Evolutionary conservation across 2,797 vertebrate genomes (phyloP).

Genomic region (Danio kyathit): DNA sequence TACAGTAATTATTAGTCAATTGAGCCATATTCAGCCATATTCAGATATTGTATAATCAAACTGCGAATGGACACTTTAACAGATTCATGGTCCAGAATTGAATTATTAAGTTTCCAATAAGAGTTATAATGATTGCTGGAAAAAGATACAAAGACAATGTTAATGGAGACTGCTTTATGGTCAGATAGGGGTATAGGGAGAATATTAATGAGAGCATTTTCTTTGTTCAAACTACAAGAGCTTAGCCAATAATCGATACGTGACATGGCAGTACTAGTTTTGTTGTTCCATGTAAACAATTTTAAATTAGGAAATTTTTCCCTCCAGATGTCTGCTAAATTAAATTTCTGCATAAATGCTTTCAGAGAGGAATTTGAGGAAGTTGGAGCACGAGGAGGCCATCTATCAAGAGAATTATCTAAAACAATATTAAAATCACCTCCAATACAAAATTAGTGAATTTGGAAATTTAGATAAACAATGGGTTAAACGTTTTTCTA

Average conservation of each 20-base stretch:
- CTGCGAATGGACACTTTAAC: not conserved
- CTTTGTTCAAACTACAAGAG: too few species aligned
- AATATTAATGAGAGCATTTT: too few species aligned
- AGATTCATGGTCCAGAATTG: not conserved
- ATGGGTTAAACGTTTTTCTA: slow-evolving; percentile 8
- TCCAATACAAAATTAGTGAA: too few species aligned
- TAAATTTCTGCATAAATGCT: not conserved
- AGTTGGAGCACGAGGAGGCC: slow-evolving; percentile 3
- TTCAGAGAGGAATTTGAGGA: not conserved
- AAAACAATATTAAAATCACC: slow-evolving; percentile 1
- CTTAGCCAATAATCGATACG: too few species aligned
- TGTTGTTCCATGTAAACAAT: not conserved
- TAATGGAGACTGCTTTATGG: slow-evolving; percentile 17
- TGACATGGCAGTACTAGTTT: too few species aligned
- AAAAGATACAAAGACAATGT: not conserved
- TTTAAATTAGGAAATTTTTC: not conserved
- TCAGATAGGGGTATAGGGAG: too few species aligned
- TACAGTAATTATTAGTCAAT: not conserved
- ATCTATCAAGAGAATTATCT: slow-evolving; percentile 1
- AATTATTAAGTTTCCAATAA: slow-evolving; percentile 16
- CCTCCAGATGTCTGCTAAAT: not conserved
- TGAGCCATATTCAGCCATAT: not conserved
- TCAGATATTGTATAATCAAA: not conserved
- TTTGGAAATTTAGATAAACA: too few species aligned
- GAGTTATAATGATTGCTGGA: not conserved